A percentile compares a stretch with the other conserved stretches of the same genome.
These are phyloP conservation scores for Actinernus sp. DNA, from an alignment of 92 coral and sea anemone genomes.

Conservation along the genomic window DNA sequence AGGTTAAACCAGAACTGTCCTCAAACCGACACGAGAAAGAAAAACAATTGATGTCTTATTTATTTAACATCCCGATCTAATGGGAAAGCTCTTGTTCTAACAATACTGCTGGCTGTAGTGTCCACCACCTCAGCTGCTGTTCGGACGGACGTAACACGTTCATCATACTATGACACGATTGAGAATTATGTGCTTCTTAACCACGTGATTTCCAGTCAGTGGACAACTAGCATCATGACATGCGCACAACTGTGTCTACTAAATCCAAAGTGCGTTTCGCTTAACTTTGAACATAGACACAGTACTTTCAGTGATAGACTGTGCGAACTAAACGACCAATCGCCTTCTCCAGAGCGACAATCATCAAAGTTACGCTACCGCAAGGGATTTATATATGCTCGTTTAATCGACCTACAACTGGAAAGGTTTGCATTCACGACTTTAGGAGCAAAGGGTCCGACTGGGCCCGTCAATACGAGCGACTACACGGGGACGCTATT, in stretches of 20 bases:
- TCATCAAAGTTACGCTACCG: not conserved
- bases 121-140: too few relatives aligned
- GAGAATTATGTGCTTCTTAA: conserved; percentile 41
- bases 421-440: conserved; percentile 61
- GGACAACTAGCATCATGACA: conserved; percentile 33
- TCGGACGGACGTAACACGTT: not conserved
- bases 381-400: conserved; percentile 26
- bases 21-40: too few relatives aligned
- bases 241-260: conserved; percentile 86
- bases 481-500: conserved; percentile 77
- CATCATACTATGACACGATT: conserved; percentile 41
- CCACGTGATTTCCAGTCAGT: conserved; percentile 49
- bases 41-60: too few relatives aligned
- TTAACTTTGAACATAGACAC: conserved; percentile 34
- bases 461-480: conserved; percentile 66
- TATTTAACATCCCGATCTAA: too few relatives aligned
- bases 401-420: conserved; percentile 21
- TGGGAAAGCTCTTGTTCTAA: too few relatives aligned
- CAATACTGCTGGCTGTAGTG: too few relatives aligned
- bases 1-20: too few relatives aligned
- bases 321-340: conserved; percentile 64
- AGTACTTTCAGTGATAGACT: not conserved
- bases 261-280: conserved; percentile 52
- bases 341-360: conserved; percentile 4
- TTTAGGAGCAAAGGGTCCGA: conserved; percentile 71